Evolutionary conservation across 64 coral and sea anemone species (phyloP).

Genomic region (Hydrozoanthus tunicans): DNA sequence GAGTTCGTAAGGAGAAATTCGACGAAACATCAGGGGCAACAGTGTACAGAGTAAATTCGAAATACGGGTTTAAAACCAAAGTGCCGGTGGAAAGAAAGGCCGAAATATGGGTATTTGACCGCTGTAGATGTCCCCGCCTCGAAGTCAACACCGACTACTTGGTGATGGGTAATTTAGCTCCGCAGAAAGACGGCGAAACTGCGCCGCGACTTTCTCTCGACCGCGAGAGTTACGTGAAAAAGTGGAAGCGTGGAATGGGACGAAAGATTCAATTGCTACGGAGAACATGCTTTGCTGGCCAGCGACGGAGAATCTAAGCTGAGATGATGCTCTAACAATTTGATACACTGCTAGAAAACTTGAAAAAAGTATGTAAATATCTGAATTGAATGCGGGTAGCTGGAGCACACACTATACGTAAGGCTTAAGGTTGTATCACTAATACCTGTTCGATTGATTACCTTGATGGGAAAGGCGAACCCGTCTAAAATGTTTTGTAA

Average conservation of each 20-base stretch:
- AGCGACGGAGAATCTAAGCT: constrained; percentile 4
- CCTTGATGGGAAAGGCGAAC: too few relatives aligned
- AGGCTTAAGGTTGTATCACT: too few relatives aligned
- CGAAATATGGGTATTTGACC: constrained; percentile 1
- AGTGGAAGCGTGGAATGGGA: constrained; percentile 53
- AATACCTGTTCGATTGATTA: too few relatives aligned
- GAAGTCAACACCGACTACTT: constrained; percentile 7
- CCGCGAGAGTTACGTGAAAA: constrained; percentile 10
- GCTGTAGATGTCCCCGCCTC: constrained; percentile 26
- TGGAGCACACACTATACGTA: background rate
- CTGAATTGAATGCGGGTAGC: background rate
- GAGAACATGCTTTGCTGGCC: constrained; percentile 1
- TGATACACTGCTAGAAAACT: background rate
- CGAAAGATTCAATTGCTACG: constrained; percentile 21
- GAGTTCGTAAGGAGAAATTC: constrained; percentile 3
- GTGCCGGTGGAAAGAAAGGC: constrained; percentile 17
- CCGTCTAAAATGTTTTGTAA: too few relatives aligned
- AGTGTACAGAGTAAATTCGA: constrained; percentile 22
- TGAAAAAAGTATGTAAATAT: constrained; percentile 3
- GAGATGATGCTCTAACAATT: background rate
- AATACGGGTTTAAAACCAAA: constrained; percentile 15
- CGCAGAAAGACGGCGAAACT: background rate
- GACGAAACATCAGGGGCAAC: background rate
- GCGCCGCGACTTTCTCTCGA: background rate
- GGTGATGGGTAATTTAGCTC: constrained; percentile 14